phyloP scores from a whole-genome alignment of 2,797 vertebrate genomes.

The Hozukius guyotensis region DNA sequence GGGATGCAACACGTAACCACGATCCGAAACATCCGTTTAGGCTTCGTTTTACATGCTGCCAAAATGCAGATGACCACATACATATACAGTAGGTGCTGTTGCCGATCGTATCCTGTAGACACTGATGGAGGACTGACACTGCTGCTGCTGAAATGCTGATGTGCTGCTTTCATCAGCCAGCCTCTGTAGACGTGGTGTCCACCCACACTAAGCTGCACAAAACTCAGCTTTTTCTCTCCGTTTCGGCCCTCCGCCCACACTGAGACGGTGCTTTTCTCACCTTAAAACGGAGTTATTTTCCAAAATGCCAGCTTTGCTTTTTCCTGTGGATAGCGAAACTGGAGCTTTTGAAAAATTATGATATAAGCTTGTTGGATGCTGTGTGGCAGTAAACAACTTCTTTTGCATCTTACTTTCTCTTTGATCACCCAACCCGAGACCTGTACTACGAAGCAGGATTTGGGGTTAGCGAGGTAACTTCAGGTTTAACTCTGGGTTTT shows the following conservation, averaged over 20 bases:
- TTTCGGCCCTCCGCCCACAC: not conserved
- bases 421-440: too few relatives aligned
- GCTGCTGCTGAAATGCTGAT: not conserved
- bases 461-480: too few relatives aligned
- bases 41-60: not conserved
- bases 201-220: not conserved
- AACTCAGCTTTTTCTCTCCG: not conserved
- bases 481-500: too few relatives aligned
- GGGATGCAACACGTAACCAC: too few relatives aligned
- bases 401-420: not conserved
- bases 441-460: too few relatives aligned
- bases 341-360: not conserved
- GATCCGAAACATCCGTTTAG: not conserved
- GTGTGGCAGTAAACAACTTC: not conserved
- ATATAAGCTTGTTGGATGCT: not conserved
- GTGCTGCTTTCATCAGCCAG: not conserved
- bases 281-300: not conserved
- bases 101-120: not conserved
- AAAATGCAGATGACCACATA: not conserved
- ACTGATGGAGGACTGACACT: not conserved
- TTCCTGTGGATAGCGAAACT: not conserved
- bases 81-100: not conserved
- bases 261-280: not conserved
- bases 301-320: not conserved
- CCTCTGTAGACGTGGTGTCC: not conserved